Conservation (phyloP, 2,113 vertebrate genomes). For the Orycteropus afer region DNA sequence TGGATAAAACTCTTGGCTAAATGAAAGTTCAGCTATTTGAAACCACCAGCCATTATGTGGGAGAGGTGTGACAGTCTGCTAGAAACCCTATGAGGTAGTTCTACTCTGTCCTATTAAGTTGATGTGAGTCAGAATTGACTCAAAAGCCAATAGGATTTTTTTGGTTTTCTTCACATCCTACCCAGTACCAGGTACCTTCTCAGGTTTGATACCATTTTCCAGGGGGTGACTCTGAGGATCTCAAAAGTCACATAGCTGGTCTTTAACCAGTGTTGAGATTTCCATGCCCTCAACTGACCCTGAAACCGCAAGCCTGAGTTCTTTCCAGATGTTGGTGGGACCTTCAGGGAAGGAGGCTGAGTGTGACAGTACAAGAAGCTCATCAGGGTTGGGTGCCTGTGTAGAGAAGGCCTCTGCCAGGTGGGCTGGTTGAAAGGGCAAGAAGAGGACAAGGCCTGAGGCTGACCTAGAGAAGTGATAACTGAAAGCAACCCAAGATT, state of each 20-base stretch:
- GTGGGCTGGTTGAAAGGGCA: not conserved
- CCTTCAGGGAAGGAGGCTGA: not conserved
- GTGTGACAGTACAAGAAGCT: not conserved
- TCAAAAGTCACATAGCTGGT: not conserved
- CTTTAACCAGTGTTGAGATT: rapidly evolving
- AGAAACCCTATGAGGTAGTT: not conserved
- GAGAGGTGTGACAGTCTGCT: not conserved
- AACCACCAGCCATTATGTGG: not conserved
- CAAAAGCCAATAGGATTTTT: not conserved
- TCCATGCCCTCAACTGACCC: not conserved
- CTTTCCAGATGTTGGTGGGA: not conserved
- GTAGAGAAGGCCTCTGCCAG: not conserved
- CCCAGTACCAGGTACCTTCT: not conserved
- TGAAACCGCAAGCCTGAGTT: not conserved
- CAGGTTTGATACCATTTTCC: not conserved
- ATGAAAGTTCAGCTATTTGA: not conserved
- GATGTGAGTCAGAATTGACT: not conserved
- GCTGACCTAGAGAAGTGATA: not conserved
- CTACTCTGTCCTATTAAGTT: too few relatives aligned
- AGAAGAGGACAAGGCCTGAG: not conserved
- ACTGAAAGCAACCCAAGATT: not conserved
- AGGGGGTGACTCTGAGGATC: not conserved
- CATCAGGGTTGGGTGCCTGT: not conserved
- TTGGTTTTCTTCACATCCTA: not conserved
- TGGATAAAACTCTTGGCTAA: not conserved